Conservation (phyloP, 2,888 invertebrate genomes). For the Zaprionus lineosus region DNA sequence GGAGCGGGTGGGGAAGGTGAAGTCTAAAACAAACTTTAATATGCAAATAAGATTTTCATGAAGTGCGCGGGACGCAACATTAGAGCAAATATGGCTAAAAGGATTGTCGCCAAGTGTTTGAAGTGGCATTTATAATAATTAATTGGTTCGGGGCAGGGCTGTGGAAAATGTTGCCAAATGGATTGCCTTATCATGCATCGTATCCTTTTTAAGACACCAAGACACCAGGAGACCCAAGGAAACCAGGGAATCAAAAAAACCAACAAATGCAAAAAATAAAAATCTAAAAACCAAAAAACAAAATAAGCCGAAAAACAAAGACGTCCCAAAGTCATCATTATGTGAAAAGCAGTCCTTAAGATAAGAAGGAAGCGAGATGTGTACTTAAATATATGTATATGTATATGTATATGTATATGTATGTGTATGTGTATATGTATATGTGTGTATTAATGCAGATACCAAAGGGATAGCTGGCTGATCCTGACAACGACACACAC, state of each 20-base stretch:
- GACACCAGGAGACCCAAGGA: not conserved
- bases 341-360: too few species aligned
- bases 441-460: not conserved
- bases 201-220: not conserved
- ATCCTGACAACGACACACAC: conserved; percentile 10
- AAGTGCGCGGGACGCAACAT: conserved; percentile 1
- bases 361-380: too few species aligned
- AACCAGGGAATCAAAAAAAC: not conserved
- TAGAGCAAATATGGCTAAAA: conserved; percentile 39
- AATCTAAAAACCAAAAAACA: too few species aligned
- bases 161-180: conserved; percentile 3
- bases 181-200: conserved; percentile 15
- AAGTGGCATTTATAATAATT: conserved; percentile 34
- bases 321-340: too few species aligned
- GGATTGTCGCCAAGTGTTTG: conserved; percentile 41
- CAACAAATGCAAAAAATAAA: too few species aligned
- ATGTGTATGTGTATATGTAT: not conserved
- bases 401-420: too few species aligned
- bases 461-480: not conserved
- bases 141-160: conserved; percentile 21
- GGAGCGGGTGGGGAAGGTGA: too few species aligned
- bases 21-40: conserved; percentile 43
- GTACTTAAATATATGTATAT: too few species aligned
- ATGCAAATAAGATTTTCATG: conserved; percentile 39
- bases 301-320: too few species aligned